Evolutionary conservation across 2,888 invertebrate species (phyloP).

Genomic region (Campopleginae sp.): DNA sequence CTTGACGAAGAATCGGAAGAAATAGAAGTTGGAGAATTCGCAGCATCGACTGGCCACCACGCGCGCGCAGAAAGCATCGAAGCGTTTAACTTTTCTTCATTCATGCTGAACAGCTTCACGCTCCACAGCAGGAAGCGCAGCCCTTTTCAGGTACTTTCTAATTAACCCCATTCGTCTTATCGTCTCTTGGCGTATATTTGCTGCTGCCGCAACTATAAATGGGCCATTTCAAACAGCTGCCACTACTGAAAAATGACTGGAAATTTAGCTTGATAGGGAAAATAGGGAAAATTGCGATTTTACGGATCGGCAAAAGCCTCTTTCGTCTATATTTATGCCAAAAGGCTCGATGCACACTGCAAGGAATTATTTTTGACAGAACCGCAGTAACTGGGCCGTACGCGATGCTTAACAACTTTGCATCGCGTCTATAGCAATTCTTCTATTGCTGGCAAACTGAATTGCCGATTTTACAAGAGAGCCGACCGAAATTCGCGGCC

Average conservation of each 20-base stretch:
- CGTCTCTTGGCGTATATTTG: neutral
- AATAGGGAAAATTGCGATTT: neutral
- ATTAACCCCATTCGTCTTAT: neutral
- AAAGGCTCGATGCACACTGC: neutral
- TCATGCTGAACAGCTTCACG: neutral
- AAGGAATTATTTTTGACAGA: neutral
- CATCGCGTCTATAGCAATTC: neutral
- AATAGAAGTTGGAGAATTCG: neutral
- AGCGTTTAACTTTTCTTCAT: neutral
- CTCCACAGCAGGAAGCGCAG: neutral
- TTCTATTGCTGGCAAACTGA: neutral
- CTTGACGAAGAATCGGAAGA: slow-evolving; percentile 21
- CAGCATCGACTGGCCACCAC: neutral
- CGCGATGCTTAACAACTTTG: slow-evolving; percentile 5
- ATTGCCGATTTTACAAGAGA: slow-evolving; percentile 1
- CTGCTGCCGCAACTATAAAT: neutral
- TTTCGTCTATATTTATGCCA: neutral
- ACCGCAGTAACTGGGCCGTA: neutral
- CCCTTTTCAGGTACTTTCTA: neutral
- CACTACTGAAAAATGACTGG: neutral
- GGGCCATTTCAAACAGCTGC: neutral
- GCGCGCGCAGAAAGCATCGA: neutral
- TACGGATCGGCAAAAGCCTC: neutral
- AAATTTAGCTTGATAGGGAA: neutral
- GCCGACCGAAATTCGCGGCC: slow-evolving; percentile 10